Conservation (phyloP, 1,140 invertebrate species). For the Lepidurus apus region DNA sequence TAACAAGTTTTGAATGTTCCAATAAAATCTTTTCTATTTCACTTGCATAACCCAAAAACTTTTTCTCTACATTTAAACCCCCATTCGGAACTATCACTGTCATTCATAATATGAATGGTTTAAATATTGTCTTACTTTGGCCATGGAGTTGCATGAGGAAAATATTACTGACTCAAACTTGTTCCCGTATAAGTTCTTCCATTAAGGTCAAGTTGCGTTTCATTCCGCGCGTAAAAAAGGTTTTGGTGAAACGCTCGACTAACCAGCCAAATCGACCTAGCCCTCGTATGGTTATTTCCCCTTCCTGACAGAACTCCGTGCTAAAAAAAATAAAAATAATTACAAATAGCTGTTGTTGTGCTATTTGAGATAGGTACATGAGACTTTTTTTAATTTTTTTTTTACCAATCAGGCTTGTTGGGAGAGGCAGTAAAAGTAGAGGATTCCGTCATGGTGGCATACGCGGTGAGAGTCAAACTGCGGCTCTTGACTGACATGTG, state of each 20-base stretch:
- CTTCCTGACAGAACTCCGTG: conserved; percentile 33
- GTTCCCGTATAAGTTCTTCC: conserved; percentile 37
- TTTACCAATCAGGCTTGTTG: conserved; percentile 33
- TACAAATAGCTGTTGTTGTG: neutral
- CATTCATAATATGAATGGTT: neutral
- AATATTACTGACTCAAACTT: neutral
- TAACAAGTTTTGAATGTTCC: neutral
- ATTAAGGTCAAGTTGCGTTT: conserved; percentile 41
- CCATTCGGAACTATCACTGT: neutral
- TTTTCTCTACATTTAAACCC: neutral
- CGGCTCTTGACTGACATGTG: conserved; percentile 32
- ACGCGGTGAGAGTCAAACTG: conserved; percentile 27
- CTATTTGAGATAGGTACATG: neutral
- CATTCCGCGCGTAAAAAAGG: conserved; percentile 30
- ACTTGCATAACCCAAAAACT: neutral
- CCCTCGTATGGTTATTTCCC: conserved; percentile 28
- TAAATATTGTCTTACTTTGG: neutral
- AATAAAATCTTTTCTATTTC: conserved; percentile 5
- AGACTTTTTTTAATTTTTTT: conserved; percentile 7
- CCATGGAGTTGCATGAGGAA: neutral
- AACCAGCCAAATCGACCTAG: conserved; percentile 32
- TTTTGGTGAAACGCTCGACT: conserved; percentile 33
- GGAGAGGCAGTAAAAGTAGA: conserved; percentile 29
- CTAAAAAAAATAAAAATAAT: conserved; percentile 12
- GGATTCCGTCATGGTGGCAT: conserved; percentile 31